Evolutionary conservation across 2,113 vertebrate species (phyloP).

Genomic region (Anguilla japonica): DNA sequence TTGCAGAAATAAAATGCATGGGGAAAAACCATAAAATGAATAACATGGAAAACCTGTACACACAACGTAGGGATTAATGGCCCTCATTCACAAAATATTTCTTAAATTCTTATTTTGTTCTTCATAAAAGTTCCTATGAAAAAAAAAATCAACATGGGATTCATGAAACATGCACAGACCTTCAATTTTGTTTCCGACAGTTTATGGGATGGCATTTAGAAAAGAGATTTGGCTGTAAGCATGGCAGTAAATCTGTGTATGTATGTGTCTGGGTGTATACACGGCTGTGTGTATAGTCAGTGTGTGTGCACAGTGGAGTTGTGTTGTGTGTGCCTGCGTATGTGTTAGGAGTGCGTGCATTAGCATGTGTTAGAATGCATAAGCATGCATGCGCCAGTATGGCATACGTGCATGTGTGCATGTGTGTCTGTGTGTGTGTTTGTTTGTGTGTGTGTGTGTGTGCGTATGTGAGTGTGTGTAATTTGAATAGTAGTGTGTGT

Average conservation of each 20-base stretch:
- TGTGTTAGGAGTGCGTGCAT: neutral
- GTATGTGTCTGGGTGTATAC: neutral
- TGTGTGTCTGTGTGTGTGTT: too few relatives aligned
- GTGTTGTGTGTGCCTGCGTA: neutral
- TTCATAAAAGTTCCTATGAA: too few relatives aligned
- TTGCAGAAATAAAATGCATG: neutral
- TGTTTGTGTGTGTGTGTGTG: neutral
- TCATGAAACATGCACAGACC: too few relatives aligned
- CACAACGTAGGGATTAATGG: neutral
- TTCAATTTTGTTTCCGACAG: neutral
- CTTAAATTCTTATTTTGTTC: too few relatives aligned
- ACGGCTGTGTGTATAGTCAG: neutral
- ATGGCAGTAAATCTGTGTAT: neutral
- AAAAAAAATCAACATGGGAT: too few relatives aligned
- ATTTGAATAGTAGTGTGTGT: neutral
- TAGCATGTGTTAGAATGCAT: neutral
- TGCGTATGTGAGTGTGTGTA: slow-evolving; percentile 12
- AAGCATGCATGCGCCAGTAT: too few relatives aligned
- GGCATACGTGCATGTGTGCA: too few relatives aligned
- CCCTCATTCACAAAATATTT: neutral
- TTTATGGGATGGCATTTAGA: neutral
- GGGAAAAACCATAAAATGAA: neutral
- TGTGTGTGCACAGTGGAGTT: neutral
- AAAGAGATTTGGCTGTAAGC: neutral
- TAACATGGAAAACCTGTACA: slow-evolving; percentile 2